Evolutionary conservation across 1,140 invertebrate genomes (phyloP), one percentile per base, ranked within the genome.

Genomic region (Ridgeia piscesae): DNA sequence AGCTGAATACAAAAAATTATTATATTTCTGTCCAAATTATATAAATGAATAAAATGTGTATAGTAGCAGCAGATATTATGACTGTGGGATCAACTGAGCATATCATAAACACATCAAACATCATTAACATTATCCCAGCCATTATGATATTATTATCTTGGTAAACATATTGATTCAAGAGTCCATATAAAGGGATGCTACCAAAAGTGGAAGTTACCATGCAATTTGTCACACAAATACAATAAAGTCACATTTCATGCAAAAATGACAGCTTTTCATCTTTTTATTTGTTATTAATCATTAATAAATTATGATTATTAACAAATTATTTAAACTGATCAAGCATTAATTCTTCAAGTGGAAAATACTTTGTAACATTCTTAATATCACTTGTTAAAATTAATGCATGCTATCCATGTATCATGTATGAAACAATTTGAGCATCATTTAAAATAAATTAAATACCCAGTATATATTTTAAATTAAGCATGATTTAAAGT

Each of bases 91-190:
- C 35, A 42, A 91, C 11, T 4, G 35, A 42, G 21, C 34, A 42
- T 34, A 33, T 91, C 21, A 35, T 35, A 35, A 35, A 91, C 35
- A 91, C 35, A 35, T 34, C 89, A 42, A 91, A 35, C 35, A 91
- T 91, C 35, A 91, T 91, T 91, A 91, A 35, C n/a, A n/a, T 17
- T n/a, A 91, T 91, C 35, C 21, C 35, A n/a, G 9, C 4, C 35
- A 91, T 91, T 91, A 27, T 91, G 34, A 91, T n/a, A n/a, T 89
- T 89, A 89, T 91, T 91, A 91, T 89, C 35, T 77, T 77, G 17
- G 27, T 77, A 77, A 77, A 77, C 27, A 77, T 77, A 77, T 77
- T 77, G 58, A 77, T 77, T 77, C 58, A 27, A 21, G 27, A 31
- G 58, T 31, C 58, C 58, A 77, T 42, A 31, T 21, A 77, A 77